These are phyloP conservation scores for Parnassius mnemosyne DNA, from an alignment of 2,888 invertebrate species.

Conservation along the genomic window DNA sequence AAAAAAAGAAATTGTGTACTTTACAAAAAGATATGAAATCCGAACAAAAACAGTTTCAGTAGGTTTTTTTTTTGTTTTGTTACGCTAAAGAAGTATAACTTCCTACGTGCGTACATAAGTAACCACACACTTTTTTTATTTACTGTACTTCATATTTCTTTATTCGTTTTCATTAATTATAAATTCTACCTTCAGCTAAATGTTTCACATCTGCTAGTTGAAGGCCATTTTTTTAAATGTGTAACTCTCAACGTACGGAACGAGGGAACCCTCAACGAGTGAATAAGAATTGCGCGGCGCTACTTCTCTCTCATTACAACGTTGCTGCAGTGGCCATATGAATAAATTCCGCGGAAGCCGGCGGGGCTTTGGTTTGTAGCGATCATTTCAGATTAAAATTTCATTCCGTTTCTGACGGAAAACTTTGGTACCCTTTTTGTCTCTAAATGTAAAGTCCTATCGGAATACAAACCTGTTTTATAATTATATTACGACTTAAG, in stretches of 20 bases:
- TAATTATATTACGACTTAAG: not conserved
- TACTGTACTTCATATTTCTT: too few relatives aligned
- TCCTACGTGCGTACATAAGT: too few relatives aligned
- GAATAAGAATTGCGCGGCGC: constrained; percentile 14
- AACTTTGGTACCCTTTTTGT: not conserved
- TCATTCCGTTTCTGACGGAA: constrained; percentile 6
- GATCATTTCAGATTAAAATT: constrained; percentile 13
- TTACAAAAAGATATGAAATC: too few relatives aligned
- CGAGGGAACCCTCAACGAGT: not conserved
- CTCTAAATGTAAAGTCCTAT: not conserved
- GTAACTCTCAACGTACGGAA: not conserved
- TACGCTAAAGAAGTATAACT: too few relatives aligned
- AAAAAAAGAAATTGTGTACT: too few relatives aligned
- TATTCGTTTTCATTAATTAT: too few relatives aligned
- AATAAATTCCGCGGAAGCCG: constrained; percentile 44
- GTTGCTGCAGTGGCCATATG: constrained; percentile 53
- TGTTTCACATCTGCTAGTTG: too few relatives aligned
- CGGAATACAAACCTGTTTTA: not conserved
- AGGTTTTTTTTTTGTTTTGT: too few relatives aligned
- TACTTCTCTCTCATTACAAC: constrained; percentile 59
- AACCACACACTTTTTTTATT: too few relatives aligned
- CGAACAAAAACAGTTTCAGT: too few relatives aligned
- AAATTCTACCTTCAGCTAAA: too few relatives aligned
- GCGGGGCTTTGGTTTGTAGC: not conserved
- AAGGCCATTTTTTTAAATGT: too few relatives aligned